Evolutionary conservation across 1,140 invertebrate species (phyloP).

Genomic region (Anthonomus grandis): DNA sequence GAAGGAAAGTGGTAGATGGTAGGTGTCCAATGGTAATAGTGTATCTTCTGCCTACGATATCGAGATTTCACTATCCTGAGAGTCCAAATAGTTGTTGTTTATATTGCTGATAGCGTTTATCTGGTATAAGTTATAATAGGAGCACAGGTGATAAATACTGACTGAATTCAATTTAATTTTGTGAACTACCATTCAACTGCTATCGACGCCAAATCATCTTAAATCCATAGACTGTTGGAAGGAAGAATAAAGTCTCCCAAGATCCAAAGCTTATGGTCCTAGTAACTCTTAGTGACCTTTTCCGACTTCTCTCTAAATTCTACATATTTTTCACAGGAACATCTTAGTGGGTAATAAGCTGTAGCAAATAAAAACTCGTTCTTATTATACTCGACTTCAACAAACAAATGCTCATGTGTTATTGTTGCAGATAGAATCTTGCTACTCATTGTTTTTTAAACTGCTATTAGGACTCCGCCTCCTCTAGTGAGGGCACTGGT

Average conservation of each 20-base stretch:
- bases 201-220: background rate
- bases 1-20: background rate
- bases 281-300: too few species aligned
- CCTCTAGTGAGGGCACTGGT: too few species aligned
- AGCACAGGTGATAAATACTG: background rate
- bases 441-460: background rate
- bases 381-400: slow-evolving; percentile 2
- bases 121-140: too few species aligned
- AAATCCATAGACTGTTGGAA: too few species aligned
- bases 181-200: background rate
- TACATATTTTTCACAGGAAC: too few species aligned
- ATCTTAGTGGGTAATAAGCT: slow-evolving; percentile 3
- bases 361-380: slow-evolving; percentile 3
- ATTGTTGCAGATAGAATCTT: background rate
- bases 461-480: too few species aligned
- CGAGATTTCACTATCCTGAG: background rate
- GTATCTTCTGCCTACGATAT: background rate
- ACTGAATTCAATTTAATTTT: slow-evolving; percentile 1
- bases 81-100: background rate
- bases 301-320: too few species aligned
- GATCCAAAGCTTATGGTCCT: too few species aligned
- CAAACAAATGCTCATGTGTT: slow-evolving; percentile 1
- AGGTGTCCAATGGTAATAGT: too few species aligned
- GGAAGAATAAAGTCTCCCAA: slow-evolving; percentile 5
- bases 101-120: background rate